Evolutionary conservation across 2,113 vertebrate genomes (phyloP), one percentile per base, ranked within the genome.

Genomic region (human (Homo sapiens)): DNA sequence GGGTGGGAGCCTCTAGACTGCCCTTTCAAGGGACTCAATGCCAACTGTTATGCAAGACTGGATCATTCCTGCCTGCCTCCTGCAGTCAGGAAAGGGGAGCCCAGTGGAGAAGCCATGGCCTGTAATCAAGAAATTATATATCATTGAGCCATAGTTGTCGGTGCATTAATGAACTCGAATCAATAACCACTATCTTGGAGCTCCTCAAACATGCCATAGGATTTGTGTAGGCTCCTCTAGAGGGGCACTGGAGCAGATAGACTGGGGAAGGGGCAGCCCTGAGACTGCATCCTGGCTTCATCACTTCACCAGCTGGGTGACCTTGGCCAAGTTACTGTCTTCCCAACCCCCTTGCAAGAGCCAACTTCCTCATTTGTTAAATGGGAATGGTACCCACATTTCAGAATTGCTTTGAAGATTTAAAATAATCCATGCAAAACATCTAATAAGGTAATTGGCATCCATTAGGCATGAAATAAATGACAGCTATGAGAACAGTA

Each of bases 131-230:
- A 82, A 35, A 10, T 22, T 25, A 2, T 8, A 1, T 6, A 18
- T 64, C 14, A 18, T 0, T 0, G 8, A 90, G 55, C 8, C 13
- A 2, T n/a, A 5, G 0, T 0, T 5, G 16, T 35, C 14, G 22
- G 23, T 0, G 13, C 13, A 5, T 8, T 16, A 23, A 17, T 23
- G 66, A 73, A 25, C n/a, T 81, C 22, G 13, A 22, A 68, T 59
- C 43, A 17, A 38, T 10, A 70, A 16, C 11, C 1, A 1, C 17
- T 8, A 12, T 6, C 27, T 27, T 20, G 5, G 57, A 12, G 40
- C 20, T 13, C 16, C 22, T 61, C 20, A 17, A 23, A 48, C 0
- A 5, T 8, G 17, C 3, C 23, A 14, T 18, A 68, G 66, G 66
- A 68, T 38, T 22, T 16, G 40, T 17, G 52, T 7, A 2, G 35